Evolutionary conservation across 1,140 invertebrate genomes (phyloP).

Genomic region (Paraescarpia echinospica): DNA sequence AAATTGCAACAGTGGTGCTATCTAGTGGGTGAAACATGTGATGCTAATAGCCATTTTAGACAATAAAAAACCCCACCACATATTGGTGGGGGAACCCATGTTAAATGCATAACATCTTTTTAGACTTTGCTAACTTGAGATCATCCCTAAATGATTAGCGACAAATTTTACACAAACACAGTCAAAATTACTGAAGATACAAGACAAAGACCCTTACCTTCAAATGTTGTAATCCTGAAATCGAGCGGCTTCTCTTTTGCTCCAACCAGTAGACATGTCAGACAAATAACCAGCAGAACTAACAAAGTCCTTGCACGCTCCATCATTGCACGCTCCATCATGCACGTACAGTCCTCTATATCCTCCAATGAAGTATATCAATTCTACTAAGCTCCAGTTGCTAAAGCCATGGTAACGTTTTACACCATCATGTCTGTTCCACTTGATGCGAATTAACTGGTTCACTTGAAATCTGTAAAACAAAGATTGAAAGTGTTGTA

Average conservation of each 20-base stretch:
- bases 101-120: too few species aligned
- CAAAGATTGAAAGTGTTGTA: neutral
- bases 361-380: neutral
- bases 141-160: too few species aligned
- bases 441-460: neutral
- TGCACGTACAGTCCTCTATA: neutral
- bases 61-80: too few species aligned
- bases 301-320: neutral
- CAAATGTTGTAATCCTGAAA: constrained; percentile 6
- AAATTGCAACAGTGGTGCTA: too few species aligned
- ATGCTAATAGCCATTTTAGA: too few species aligned
- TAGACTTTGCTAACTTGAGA: too few species aligned
- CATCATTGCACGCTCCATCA: neutral
- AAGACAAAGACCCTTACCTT: neutral
- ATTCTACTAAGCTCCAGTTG: neutral
- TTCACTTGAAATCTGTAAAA: neutral
- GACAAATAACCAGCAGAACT: neutral
- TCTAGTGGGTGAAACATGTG: too few species aligned
- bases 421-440: neutral
- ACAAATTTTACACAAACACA: neutral
- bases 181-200: neutral
- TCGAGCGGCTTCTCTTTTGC: neutral
- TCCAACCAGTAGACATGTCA: neutral
- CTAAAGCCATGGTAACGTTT: neutral
- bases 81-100: too few species aligned